phyloP scores from a whole-genome alignment of 2,888 invertebrate genomes.

The Erebia ligea region DNA sequence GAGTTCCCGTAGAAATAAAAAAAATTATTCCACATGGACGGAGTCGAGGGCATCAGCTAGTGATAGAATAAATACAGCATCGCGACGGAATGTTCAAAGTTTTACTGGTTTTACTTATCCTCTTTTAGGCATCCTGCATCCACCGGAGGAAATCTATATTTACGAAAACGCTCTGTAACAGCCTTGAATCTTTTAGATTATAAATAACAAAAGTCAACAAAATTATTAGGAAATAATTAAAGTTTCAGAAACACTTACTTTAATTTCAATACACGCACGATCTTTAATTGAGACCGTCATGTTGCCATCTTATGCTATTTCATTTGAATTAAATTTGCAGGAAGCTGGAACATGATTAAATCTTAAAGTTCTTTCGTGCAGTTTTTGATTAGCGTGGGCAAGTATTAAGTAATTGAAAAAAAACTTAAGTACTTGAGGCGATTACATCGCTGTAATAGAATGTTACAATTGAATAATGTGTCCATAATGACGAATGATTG shows the following conservation, averaged over 20 bases:
- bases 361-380: slow-evolving; percentile 32
- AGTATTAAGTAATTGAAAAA: slow-evolving; percentile 42
- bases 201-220: background rate
- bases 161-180: background rate
- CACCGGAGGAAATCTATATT: background rate
- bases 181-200: background rate
- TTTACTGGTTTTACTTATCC: background rate
- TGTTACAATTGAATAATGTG: slow-evolving; percentile 47
- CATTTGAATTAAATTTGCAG: slow-evolving; percentile 27
- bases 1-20: too few species aligned
- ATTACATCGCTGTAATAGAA: slow-evolving; percentile 45
- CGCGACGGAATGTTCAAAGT: too few species aligned
- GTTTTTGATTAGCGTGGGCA: slow-evolving; percentile 37
- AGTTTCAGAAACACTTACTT: background rate
- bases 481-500: slow-evolving; percentile 45
- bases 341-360: slow-evolving; percentile 32
- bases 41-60: too few species aligned
- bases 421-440: slow-evolving; percentile 38
- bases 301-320: background rate
- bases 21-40: too few species aligned
- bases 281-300: background rate
- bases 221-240: background rate
- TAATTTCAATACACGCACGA: background rate
- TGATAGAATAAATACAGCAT: too few species aligned
- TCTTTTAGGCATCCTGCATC: background rate